Evolutionary conservation across 2,797 vertebrate genomes (phyloP).

Genomic region (Tenualosa thibaudeaui): DNA sequence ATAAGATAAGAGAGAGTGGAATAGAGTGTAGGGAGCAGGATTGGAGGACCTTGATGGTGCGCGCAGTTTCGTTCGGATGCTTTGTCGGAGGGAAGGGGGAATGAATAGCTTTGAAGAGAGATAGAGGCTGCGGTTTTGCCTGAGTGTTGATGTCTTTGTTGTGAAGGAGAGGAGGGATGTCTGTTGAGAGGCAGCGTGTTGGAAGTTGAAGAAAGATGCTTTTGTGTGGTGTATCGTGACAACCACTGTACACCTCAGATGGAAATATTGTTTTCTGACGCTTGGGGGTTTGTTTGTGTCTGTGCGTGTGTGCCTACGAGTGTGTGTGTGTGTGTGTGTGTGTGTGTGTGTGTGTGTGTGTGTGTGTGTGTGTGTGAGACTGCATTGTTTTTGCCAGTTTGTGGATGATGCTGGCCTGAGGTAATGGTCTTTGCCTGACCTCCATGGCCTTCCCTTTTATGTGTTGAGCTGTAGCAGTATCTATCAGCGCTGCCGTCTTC

Average conservation of each 20-base stretch:
- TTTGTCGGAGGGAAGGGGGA: background rate
- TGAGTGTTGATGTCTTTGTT: background rate
- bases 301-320: background rate
- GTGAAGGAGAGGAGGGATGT: background rate
- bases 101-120: background rate
- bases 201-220: background rate
- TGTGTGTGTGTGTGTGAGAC: too few relatives aligned
- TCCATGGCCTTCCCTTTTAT: background rate
- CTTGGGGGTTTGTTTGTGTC: background rate
- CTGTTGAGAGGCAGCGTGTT: background rate
- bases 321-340: background rate
- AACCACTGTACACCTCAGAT: background rate
- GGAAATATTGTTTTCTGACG: background rate
- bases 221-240: background rate
- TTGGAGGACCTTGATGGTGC: conserved; percentile 25
- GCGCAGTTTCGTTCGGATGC: background rate
- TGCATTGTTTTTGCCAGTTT: background rate
- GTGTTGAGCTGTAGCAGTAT: background rate
- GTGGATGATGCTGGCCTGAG: background rate
- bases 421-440: background rate
- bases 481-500: background rate
- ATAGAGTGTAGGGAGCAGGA: conserved; percentile 2
- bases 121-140: background rate
- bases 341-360: background rate
- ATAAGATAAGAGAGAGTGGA: conserved; percentile 32